Conservation (phyloP, 1,140 invertebrate genomes). For the Cotesia chilonis region DNA sequence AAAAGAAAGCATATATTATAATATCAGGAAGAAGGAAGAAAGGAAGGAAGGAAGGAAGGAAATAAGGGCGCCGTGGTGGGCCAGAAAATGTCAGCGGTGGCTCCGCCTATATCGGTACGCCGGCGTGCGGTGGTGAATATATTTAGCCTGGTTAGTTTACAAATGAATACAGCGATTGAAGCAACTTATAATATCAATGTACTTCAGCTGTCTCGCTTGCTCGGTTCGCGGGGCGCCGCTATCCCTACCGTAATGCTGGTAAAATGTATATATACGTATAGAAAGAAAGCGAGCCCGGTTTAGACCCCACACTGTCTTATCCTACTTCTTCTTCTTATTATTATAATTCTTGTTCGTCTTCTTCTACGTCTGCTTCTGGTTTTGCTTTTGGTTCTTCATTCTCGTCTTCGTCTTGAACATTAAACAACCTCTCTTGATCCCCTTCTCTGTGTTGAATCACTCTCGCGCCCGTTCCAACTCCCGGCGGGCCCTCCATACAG, state of each 20-base stretch:
- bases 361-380: not conserved
- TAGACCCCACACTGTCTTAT: slow-evolving; percentile 56
- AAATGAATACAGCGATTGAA: slow-evolving; percentile 79
- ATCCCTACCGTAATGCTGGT: slow-evolving; percentile 50
- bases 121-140: slow-evolving; percentile 66
- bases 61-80: slow-evolving; percentile 64
- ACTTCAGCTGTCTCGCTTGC: slow-evolving; percentile 64
- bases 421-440: slow-evolving; percentile 34
- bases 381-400: slow-evolving; percentile 1
- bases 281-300: too few relatives aligned
- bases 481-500: slow-evolving; percentile 69
- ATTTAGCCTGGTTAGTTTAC: slow-evolving; percentile 74
- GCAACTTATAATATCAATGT: slow-evolving; percentile 80
- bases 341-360: slow-evolving; percentile 49
- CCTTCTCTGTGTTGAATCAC: slow-evolving; percentile 44
- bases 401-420: slow-evolving; percentile 15
- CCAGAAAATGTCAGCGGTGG: slow-evolving; percentile 52
- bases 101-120: slow-evolving; percentile 64
- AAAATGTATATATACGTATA: slow-evolving; percentile 33
- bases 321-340: slow-evolving; percentile 19
- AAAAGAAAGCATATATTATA: slow-evolving; percentile 1
- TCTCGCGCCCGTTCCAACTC: slow-evolving; percentile 45
- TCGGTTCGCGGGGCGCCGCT: slow-evolving; percentile 46
- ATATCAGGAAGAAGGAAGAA: slow-evolving; percentile 40
- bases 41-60: slow-evolving; percentile 58